Evolutionary conservation across 2,113 vertebrate species (phyloP).

Genomic region (Sylvietta virens): DNA sequence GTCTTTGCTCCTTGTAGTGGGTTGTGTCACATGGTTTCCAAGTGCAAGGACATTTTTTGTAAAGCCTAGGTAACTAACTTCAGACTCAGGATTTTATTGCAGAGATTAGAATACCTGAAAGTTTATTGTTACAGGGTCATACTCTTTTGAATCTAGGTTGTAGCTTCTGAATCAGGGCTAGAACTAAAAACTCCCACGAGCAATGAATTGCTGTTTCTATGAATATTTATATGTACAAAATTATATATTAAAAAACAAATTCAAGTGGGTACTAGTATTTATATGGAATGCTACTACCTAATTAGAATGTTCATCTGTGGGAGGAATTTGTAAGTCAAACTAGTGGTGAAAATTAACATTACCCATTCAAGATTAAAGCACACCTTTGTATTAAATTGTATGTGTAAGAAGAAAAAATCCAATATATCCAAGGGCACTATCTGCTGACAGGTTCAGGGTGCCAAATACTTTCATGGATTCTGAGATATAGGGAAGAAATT

Average conservation of each 20-base stretch:
- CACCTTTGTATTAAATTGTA: not conserved
- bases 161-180: not conserved
- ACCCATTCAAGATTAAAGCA: constrained; percentile 17
- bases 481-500: not conserved
- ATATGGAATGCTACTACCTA: not conserved
- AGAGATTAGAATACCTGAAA: not conserved
- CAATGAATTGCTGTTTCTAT: not conserved
- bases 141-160: not conserved
- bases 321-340: not conserved
- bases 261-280: not conserved
- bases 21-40: not conserved
- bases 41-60: not conserved
- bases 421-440: not conserved
- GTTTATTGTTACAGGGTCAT: not conserved
- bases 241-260: not conserved
- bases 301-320: not conserved
- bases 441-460: not conserved
- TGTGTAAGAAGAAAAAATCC: not conserved
- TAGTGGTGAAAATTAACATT: not conserved
- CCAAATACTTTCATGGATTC: not conserved
- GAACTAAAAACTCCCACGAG: not conserved
- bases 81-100: not conserved
- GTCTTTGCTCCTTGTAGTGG: not conserved
- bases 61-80: not conserved
- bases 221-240: not conserved